These are phyloP conservation scores for Cryptoprocta ferox DNA, from an alignment of 2,797 vertebrate genomes.

Conservation along the genomic window DNA sequence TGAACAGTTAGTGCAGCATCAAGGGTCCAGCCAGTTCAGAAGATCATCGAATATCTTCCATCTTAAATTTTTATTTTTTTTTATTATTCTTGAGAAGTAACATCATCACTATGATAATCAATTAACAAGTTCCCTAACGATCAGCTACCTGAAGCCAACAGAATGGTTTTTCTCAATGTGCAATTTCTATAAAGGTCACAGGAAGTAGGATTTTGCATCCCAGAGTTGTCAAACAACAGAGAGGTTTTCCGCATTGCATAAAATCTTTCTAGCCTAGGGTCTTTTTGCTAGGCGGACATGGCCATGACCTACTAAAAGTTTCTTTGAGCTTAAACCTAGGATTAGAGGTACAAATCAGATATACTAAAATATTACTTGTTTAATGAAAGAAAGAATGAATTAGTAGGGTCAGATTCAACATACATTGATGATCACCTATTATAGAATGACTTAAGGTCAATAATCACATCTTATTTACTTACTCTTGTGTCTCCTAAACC, in stretches of 20 bases:
- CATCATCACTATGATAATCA: background rate
- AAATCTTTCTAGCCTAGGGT: background rate
- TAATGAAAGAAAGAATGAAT: background rate
- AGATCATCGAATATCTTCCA: background rate
- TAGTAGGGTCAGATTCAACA: background rate
- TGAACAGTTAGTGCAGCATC: background rate
- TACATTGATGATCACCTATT: background rate
- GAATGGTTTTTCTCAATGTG: background rate
- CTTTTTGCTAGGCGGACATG: background rate
- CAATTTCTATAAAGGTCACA: background rate
- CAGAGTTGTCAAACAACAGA: background rate
- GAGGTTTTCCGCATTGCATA: background rate
- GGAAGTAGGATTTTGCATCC: background rate
- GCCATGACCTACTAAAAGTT: background rate
- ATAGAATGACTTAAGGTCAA: background rate
- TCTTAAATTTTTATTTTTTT: background rate
- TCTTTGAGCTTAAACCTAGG: background rate
- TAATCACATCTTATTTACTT: background rate
- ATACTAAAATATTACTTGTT: background rate
- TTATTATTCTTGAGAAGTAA: background rate
- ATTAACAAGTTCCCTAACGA: background rate
- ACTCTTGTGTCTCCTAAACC: background rate
- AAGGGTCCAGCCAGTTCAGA: background rate
- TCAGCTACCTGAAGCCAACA: background rate
- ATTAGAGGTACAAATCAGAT: background rate